Conservation (phyloP, 2,888 invertebrate species). For the Nebria brevicollis region DNA sequence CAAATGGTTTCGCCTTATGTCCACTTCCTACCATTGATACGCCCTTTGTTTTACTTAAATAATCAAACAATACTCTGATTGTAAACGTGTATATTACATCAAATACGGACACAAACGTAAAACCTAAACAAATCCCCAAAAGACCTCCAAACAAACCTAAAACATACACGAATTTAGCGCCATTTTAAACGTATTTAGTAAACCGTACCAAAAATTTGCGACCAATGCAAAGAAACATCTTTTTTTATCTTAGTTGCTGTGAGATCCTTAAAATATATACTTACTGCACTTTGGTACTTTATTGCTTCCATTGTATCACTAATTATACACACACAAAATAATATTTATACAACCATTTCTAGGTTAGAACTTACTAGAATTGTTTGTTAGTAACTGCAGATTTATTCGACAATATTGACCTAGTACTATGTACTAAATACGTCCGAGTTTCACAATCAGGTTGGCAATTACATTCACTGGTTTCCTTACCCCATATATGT, state of each 20-base stretch:
- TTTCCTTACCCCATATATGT: slow-evolving; percentile 43
- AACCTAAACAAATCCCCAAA: slow-evolving; percentile 34
- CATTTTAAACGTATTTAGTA: not conserved
- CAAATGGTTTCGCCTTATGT: not conserved
- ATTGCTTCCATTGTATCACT: not conserved
- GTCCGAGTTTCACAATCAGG: slow-evolving; percentile 71
- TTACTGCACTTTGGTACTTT: slow-evolving; percentile 51
- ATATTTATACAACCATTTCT: not conserved
- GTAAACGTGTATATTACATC: slow-evolving; percentile 39
- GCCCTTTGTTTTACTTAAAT: slow-evolving; percentile 17
- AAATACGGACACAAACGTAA: slow-evolving; percentile 24
- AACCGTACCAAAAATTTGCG: slow-evolving; percentile 72
- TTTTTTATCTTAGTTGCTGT: slow-evolving; percentile 74
- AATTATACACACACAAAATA: not conserved
- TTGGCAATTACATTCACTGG: slow-evolving; percentile 65
- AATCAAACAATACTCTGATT: slow-evolving; percentile 26
- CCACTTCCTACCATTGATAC: not conserved
- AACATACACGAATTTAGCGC: not conserved
- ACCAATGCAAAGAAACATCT: slow-evolving; percentile 76
- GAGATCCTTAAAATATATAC: slow-evolving; percentile 74
- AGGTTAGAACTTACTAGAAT: not conserved
- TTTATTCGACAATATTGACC: slow-evolving; percentile 1
- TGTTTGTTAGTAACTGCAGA: not conserved
- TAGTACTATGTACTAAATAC: slow-evolving; percentile 25
- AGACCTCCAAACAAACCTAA: slow-evolving; percentile 39